These are phyloP conservation scores for Thecocarcelia acutangulata DNA, from an alignment of 2,888 invertebrate species.

Conservation along the genomic window DNA sequence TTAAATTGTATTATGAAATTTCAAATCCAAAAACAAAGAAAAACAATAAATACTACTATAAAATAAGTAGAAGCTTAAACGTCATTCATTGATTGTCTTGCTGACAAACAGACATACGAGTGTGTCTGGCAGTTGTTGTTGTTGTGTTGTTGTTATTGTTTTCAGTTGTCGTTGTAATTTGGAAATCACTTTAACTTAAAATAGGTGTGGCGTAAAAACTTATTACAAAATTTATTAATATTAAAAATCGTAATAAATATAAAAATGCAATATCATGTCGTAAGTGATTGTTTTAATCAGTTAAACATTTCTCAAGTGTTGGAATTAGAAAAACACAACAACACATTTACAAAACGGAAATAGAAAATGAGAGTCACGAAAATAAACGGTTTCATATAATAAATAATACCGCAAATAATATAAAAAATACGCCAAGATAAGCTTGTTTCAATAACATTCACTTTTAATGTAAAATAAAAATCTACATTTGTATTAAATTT, in stretches of 20 bases:
- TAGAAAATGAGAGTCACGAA: background rate
- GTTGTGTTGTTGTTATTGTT: no score
- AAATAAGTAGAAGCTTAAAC: conserved; percentile 9
- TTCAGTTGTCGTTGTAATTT: conserved; percentile 2
- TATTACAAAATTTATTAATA: conserved; percentile 22
- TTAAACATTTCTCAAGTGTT: conserved; percentile 10
- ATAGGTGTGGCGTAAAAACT: conserved; percentile 29
- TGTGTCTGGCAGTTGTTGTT: background rate
- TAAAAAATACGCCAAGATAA: background rate
- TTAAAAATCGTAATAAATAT: conserved; percentile 14
- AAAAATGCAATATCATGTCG: conserved; percentile 23
- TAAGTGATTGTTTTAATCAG: conserved; percentile 14
- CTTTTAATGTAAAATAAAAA: background rate
- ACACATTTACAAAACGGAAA: background rate
- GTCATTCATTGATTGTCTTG: conserved; percentile 24
- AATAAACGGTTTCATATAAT: no score
- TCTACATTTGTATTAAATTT: background rate
- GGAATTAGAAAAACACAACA: background rate
- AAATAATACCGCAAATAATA: background rate
- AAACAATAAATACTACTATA: background rate
- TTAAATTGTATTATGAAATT: conserved; percentile 14
- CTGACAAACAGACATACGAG: no score
- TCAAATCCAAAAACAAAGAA: conserved; percentile 4
- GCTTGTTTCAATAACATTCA: no score
- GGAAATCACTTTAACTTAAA: conserved; percentile 10